phyloP scores from a whole-genome alignment of 2,113 vertebrate species.

The Microtus richardsoni region DNA sequence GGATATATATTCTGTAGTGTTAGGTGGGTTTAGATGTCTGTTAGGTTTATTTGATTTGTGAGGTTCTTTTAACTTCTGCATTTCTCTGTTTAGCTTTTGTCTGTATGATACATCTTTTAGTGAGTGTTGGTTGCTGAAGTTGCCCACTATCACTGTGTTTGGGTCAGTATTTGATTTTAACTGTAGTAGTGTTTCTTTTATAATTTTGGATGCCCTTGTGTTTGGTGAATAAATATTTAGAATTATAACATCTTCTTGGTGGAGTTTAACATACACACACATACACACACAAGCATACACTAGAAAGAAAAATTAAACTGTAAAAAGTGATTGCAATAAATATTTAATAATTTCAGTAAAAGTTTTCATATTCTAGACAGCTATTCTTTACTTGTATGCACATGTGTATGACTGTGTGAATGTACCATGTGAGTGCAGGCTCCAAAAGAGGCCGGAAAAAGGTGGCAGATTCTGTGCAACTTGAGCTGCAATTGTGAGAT shows the following conservation, averaged over 20 bases:
- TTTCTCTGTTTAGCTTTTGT: not conserved
- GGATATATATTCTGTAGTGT: not conserved
- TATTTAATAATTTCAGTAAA: not conserved
- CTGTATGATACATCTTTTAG: not conserved
- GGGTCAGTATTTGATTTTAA: not conserved
- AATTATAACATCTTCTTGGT: not conserved
- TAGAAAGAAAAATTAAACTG: not conserved
- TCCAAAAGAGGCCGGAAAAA: not conserved
- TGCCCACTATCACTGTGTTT: not conserved
- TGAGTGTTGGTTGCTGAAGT: not conserved
- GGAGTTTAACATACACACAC: not conserved
- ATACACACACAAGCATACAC: not conserved
- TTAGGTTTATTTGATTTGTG: not conserved
- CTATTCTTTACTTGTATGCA: not conserved
- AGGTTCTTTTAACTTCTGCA: not conserved
- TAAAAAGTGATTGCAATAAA: not conserved
- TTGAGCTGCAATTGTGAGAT: not conserved
- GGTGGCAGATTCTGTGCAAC: no score
- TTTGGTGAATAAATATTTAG: not conserved
- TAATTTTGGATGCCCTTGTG: not conserved
- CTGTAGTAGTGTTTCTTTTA: no score
- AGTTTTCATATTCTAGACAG: not conserved
- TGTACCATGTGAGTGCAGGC: not conserved
- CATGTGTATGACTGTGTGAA: not conserved
- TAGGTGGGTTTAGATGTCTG: not conserved